phyloP scores from a whole-genome alignment of 2,888 invertebrate species.

The Agrilus mali region DNA sequence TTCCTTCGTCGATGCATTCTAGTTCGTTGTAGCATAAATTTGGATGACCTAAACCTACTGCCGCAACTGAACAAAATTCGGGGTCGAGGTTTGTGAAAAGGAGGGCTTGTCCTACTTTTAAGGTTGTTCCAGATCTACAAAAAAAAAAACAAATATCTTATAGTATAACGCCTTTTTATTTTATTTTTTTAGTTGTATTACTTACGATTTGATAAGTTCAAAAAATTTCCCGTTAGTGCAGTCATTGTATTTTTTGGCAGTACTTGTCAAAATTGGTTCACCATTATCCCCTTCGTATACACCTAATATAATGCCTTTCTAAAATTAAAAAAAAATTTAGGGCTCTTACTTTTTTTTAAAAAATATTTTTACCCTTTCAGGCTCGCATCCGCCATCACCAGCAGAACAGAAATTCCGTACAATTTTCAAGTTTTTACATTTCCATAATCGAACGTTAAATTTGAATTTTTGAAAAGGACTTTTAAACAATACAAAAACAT shows the following conservation, averaged over 20 bases:
- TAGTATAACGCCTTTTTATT: too few species aligned
- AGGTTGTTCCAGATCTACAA: slow-evolving; percentile 30
- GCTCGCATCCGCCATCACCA: too few species aligned
- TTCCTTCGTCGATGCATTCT: slow-evolving; percentile 55
- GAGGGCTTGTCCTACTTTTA: slow-evolving; percentile 34
- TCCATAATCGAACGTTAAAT: too few species aligned
- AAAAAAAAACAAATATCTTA: too few species aligned
- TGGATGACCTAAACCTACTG: slow-evolving; percentile 54
- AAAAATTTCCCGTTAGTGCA: slow-evolving; percentile 39
- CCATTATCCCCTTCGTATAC: slow-evolving; percentile 36
- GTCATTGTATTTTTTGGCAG: slow-evolving; percentile 39
- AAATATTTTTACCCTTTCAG: too few species aligned
- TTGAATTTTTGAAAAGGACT: too few species aligned
- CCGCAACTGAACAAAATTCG: slow-evolving; percentile 47
- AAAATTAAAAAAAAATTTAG: slow-evolving; percentile 2
- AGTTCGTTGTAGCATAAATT: slow-evolving; percentile 46
- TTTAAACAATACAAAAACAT: too few species aligned
- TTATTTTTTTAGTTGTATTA: too few species aligned
- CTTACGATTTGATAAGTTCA: slow-evolving; percentile 38
- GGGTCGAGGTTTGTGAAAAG: slow-evolving; percentile 47
- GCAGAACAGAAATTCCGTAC: too few species aligned
- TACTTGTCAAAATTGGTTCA: slow-evolving; percentile 36
- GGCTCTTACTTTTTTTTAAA: too few species aligned
- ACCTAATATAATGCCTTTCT: slow-evolving; percentile 46
- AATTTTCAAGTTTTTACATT: too few species aligned